These are phyloP conservation scores for Escarpia spicata DNA, from an alignment of 2,888 invertebrate species.

Conservation along the genomic window DNA sequence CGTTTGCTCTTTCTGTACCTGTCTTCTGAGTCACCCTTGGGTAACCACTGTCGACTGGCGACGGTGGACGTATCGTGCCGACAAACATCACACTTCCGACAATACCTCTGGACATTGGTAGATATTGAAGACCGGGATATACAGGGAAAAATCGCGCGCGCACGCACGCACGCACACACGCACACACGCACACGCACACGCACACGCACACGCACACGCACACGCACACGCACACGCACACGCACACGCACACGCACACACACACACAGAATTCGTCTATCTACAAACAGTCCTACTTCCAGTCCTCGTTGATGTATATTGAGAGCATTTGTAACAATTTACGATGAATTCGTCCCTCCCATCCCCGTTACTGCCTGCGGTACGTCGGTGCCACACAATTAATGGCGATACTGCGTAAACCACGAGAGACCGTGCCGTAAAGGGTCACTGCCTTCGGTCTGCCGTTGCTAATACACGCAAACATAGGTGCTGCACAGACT, in stretches of 20 bases:
- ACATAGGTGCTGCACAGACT: background rate
- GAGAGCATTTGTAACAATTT: too few species aligned
- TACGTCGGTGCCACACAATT: background rate
- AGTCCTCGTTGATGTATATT: background rate
- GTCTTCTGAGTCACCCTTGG: background rate
- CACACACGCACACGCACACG: too few species aligned
- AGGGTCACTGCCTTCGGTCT: background rate
- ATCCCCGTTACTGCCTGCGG: too few species aligned
- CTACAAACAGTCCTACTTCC: background rate
- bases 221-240: too few species aligned
- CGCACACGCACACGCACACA: background rate
- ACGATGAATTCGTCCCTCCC: too few species aligned
- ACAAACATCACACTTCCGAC: background rate
- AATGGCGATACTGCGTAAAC: background rate
- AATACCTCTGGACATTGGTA: background rate
- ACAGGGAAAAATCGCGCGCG: too few species aligned
- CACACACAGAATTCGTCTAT: background rate
- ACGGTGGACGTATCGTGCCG: background rate
- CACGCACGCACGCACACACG: too few species aligned
- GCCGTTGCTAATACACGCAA: background rate
- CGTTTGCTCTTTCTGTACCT: background rate
- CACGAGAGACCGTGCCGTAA: background rate
- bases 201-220: too few species aligned
- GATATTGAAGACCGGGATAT: too few species aligned
- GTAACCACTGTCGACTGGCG: background rate